Base-by-base conservation (phyloP, 2,888 invertebrate genomes). In the Caenorhabditis becei region DNA sequence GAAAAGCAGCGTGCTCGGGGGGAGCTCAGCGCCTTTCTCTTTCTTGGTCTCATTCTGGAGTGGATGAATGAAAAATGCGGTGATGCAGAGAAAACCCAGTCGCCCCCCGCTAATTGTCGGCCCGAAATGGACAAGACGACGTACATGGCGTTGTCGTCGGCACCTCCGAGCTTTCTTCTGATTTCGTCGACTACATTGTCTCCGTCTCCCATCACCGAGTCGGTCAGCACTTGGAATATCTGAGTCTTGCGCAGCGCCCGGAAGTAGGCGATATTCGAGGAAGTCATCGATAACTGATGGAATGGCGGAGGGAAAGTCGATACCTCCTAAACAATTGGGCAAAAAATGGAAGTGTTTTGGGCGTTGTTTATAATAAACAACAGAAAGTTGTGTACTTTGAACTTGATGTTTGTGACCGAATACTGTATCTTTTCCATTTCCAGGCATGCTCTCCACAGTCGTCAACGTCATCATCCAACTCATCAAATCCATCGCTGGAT, bases 401-500 rank as follows among this genome's bases (percentile, higher is more conserved):
- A 41, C 41, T 41, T 10, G 10, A 35, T 10, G 10, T 10, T 8
- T 5, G 10, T 35, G 7, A 8, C 35, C 35, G 35, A 35, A 41
- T 41, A 16, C 14, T 5, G n/a, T 16, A 26, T 14, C 16, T 26
- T n/a, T 20, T n/a, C 53, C 20, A 10, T 49, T 63, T 74, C 41
- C 69, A 77, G 77, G 69, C 14, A 44, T 61, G 4, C 77, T 78
- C 14, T 53, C 56, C 44, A 24, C 56, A 3, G 37, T 58, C 14
- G 53, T 71, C 51, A 69, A 69, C 47, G 44, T 58, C 26, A 71
- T 78, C 37, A 54, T 63, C 26, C 70, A 65, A 56, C 51, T 71
- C 0, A 37, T 78, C 26, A 78, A 69, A 41, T 49, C 70, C 5
- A 78, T 78, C 11, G 78, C 78, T 32, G 78, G 69, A 54, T 18